These are phyloP conservation scores for Pterois miles DNA, from an alignment of 2,797 vertebrate species.

Conservation along the genomic window DNA sequence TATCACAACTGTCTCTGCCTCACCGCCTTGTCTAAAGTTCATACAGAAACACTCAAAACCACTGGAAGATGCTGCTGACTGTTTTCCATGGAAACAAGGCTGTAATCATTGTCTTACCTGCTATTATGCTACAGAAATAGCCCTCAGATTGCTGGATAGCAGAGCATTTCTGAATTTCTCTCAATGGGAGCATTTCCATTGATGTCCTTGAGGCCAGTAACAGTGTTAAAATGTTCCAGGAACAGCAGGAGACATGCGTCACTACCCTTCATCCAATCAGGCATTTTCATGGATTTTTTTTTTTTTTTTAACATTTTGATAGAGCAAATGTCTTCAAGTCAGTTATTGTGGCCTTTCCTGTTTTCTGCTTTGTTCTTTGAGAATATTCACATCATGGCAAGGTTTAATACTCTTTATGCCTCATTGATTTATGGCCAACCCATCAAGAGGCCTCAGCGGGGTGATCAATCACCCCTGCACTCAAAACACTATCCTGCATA, in stretches of 20 bases:
- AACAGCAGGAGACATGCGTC: constrained; percentile 48
- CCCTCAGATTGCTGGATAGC: background rate
- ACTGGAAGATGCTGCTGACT: constrained; percentile 36
- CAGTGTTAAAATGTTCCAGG: constrained; percentile 42
- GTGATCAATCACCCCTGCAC: constrained; percentile 63
- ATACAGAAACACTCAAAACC: constrained; percentile 33
- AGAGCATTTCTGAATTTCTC: constrained; percentile 26
- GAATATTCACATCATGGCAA: constrained; percentile 36
- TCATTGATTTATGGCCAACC: constrained; percentile 63
- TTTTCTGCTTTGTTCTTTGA: constrained; percentile 44
- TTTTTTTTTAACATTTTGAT: constrained; percentile 17
- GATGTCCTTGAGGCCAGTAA: constrained; percentile 57
- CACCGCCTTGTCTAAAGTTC: constrained; percentile 10
- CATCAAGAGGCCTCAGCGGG: constrained; percentile 50
- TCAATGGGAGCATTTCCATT: constrained; percentile 47
- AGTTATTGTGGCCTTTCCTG: constrained; percentile 9
- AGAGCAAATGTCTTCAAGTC: constrained; percentile 2
- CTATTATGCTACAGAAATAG: constrained; percentile 47
- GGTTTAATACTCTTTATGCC: constrained; percentile 62
- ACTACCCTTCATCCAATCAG: constrained; percentile 43
- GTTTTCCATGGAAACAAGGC: constrained; percentile 75
- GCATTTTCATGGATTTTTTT: background rate
- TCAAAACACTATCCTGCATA: constrained; percentile 32
- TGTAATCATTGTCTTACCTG: constrained; percentile 46
- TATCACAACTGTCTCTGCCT: constrained; percentile 11